Evolutionary conservation across 1,140 invertebrate species (phyloP).

Genomic region (Cyrtorhinus lividipennis): DNA sequence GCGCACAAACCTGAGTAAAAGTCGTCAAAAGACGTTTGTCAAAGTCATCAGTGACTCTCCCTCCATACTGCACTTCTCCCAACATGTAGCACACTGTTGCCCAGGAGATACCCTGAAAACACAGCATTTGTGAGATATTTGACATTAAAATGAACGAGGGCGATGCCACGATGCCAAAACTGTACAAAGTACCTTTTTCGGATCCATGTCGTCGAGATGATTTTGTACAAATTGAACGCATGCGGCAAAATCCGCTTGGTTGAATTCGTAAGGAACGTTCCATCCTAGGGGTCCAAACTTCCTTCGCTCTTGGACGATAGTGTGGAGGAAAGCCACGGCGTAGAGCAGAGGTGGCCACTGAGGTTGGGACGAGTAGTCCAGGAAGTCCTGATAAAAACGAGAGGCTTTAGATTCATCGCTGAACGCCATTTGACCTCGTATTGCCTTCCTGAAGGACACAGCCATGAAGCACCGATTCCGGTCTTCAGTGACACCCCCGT

Average conservation of each 20-base stretch:
- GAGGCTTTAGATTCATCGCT: no score
- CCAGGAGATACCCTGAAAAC: conserved; percentile 83
- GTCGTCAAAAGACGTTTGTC: conserved; percentile 82
- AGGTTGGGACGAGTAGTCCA: conserved; percentile 79
- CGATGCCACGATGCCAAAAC: no score
- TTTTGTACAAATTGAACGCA: conserved; percentile 94
- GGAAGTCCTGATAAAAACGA: no score
- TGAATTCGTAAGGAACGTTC: conserved; percentile 96
- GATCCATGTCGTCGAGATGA: conserved; percentile 93
- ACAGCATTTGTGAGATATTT: no score
- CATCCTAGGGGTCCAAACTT: conserved; percentile 93
- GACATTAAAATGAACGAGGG: no score
- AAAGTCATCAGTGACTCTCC: conserved; percentile 89
- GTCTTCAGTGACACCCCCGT: no score
- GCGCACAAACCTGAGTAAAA: conserved; percentile 65
- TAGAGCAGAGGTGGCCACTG: conserved; percentile 94
- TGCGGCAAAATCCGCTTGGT: conserved; percentile 89
- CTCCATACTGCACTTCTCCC: conserved; percentile 93
- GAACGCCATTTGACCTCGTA: no score
- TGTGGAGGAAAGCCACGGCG: conserved; percentile 85
- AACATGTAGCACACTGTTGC: conserved; percentile 96
- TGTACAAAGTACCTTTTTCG: conserved; percentile 79
- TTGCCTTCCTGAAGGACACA: no score
- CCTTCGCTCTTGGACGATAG: conserved; percentile 78
- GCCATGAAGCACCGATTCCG: no score